Base-by-base conservation (phyloP, 2,888 invertebrate genomes). In the Steinernema carpocapsae region DNA sequence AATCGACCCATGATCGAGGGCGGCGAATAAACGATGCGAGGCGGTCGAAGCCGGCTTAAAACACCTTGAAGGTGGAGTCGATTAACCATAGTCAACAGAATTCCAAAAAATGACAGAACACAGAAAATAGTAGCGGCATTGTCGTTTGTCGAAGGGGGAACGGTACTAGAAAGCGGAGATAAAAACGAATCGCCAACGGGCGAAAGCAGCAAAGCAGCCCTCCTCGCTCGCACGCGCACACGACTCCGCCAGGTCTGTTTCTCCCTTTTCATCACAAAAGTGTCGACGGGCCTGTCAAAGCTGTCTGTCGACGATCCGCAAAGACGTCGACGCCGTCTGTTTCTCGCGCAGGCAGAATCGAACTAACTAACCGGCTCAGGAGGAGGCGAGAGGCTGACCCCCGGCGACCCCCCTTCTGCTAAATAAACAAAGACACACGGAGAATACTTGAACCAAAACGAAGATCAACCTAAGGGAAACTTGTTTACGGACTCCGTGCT, bases 371-470 rank as follows among this genome's bases (percentile, higher is more conserved):
- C 43, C 14, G 43, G 48, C 48, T 56, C 56, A 14, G 14, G 14
- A 43, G 7, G 10, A 43, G 10, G 7, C 10, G 43, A 7, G 43
- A 26, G 26, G 56, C 56, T 56, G 56, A 56, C 56, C 56, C 26
- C 24, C 22, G 26, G n/a, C n/a, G 24, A 14, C 56, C 2, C 22
- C 56, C 56, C 56, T 26, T 56, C 56, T 56, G 56, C 56, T 56
- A 56, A 56, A 56, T 56, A 56, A 56, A 56, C 56, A 56, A n/a
- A n/a, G n/a, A n/a, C n/a, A n/a, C n/a, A n/a, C n/a, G n/a, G 22
- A 56, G 56, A 56, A 26, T 56, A 56, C 56, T 56, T 26, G 26
- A 56, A 22, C n/a, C 56, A 26, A 14, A 24, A 24, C 24, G 26
- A 14, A 22, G 56, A 56, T 24, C 26, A 51, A 56, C 56, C 10